A percentile compares a stretch with the other conserved stretches of the same genome.
Conservation (phyloP, 2,888 invertebrate species). For the Ochropleura leucogaster region DNA sequence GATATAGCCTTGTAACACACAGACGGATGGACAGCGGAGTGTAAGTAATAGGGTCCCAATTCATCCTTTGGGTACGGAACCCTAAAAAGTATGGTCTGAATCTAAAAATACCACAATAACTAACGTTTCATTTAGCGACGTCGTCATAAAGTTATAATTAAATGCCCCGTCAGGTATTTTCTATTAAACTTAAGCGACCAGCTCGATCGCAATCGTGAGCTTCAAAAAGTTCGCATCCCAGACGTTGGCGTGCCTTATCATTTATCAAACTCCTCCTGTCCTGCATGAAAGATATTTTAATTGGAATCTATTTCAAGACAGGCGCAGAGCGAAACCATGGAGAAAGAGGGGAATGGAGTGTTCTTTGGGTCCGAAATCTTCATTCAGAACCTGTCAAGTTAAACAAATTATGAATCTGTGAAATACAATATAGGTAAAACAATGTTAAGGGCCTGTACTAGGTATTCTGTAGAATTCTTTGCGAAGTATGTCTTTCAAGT, state of each 20-base stretch:
- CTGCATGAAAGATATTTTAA: slow-evolving; percentile 63
- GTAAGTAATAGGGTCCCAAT: too few species aligned
- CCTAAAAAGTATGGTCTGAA: neutral
- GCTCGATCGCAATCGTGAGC: slow-evolving; percentile 48
- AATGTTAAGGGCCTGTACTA: neutral
- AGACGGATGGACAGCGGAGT: too few species aligned
- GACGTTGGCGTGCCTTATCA: slow-evolving; percentile 64
- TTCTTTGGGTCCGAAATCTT: neutral
- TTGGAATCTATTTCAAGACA: slow-evolving; percentile 63
- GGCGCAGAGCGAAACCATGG: slow-evolving; percentile 17
- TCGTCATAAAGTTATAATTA: slow-evolving; percentile 58
- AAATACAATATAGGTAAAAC: neutral
- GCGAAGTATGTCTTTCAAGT: neutral
- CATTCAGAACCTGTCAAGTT: neutral
- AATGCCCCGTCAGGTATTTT: slow-evolving; percentile 55
- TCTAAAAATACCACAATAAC: slow-evolving; percentile 12
- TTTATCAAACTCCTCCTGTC: slow-evolving; percentile 61
- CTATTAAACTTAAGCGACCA: slow-evolving; percentile 49
- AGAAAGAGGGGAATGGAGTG: slow-evolving; percentile 26
- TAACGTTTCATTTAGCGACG: slow-evolving; percentile 23
- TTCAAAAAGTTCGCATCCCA: slow-evolving; percentile 58
- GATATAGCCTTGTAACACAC: too few species aligned
- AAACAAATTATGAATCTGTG: neutral
- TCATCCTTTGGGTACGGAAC: too few species aligned
- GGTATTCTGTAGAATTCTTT: neutral